Percentiles rank a stretch among this genome's conserved stretches.
Evolutionary conservation across 1,140 invertebrate genomes (phyloP).

Genomic region (Magallana ariakensis): DNA sequence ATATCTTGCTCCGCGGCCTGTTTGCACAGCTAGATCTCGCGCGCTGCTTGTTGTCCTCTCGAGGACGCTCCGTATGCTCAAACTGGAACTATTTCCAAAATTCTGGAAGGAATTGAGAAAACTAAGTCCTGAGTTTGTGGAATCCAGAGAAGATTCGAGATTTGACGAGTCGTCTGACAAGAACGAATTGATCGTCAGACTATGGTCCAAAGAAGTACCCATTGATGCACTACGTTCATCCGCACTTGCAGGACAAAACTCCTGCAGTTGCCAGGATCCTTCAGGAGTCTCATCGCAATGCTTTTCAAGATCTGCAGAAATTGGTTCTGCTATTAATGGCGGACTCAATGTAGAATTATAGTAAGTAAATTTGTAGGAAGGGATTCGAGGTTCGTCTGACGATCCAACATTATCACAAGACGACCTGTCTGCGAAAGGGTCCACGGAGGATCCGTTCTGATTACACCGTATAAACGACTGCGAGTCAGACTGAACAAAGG

Average conservation of each 20-base stretch:
- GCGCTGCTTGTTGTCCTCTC: neutral
- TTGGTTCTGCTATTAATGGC: too few relatives aligned
- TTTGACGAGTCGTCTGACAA: neutral
- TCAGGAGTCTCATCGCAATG: too few relatives aligned
- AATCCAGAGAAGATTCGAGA: neutral
- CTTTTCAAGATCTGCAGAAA: too few relatives aligned
- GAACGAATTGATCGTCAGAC: neutral
- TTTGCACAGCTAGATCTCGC: neutral
- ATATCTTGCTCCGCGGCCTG: neutral
- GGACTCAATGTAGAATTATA: too few relatives aligned
- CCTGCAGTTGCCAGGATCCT: too few relatives aligned
- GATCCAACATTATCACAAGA: neutral
- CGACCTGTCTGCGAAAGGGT: neutral
- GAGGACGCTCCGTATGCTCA: neutral
- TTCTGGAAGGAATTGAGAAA: neutral
- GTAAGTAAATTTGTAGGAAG: neutral
- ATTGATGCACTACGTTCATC: neutral
- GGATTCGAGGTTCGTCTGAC: neutral
- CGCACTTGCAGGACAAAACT: too few relatives aligned
- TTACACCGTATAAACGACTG: neutral
- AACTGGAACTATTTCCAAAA: neutral
- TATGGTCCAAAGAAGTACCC: neutral
- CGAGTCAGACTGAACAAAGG: slow-evolving; percentile 7
- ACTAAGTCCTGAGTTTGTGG: neutral
- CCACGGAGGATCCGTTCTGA: neutral